Base-by-base conservation (phyloP, 2,888 invertebrate species). In the Beris chalybata region DNA sequence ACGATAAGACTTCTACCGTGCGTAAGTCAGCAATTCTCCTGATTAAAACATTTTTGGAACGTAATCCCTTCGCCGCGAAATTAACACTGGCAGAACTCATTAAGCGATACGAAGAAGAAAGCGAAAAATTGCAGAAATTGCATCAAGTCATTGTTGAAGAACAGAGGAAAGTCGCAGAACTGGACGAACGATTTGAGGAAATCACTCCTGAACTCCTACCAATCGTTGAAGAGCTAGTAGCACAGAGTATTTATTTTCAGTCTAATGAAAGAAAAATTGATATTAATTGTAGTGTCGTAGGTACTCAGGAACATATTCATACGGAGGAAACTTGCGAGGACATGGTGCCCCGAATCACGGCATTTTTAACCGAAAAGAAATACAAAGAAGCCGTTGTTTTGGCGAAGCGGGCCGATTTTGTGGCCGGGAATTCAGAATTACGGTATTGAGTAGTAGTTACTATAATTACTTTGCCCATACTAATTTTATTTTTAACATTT, bases 51-150 rank as follows among this genome's bases (percentile, higher is more conserved):
- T 89, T 96, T 77, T 81, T 97, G 48, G 88, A 92, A 77, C 86
- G 88, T 71, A 97, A 97, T 82, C 91, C 93, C 4, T 97, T 89
- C 79, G 89, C 91, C n/a, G 87, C 89, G 0, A 88, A 88, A 82
- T 68, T 79, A 0, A 76, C 78, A 0, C 67, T 78, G 5, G 84
- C 83, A 63, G 87, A 88, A 71, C 79, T 92, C 22, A 83, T 87
- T 47, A 85, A 87, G 63, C 82, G 89, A 72, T 84, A 85, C 71
- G 79, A 83, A 29, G 77, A 77, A 68, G 75, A 81, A 74, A 75
- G 72, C 64, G 64, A 77, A 69, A 77, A 76, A 65, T 76, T 81
- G 74, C 75, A 81, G 76, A 53, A 83, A 76, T 65, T 82, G 77
- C 65, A 77, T 76, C 71, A 84, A 76, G 70, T 84, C 80, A 71